Base-by-base conservation (phyloP, 1,140 invertebrate genomes). In the Melipona quadrifasciata region DNA sequence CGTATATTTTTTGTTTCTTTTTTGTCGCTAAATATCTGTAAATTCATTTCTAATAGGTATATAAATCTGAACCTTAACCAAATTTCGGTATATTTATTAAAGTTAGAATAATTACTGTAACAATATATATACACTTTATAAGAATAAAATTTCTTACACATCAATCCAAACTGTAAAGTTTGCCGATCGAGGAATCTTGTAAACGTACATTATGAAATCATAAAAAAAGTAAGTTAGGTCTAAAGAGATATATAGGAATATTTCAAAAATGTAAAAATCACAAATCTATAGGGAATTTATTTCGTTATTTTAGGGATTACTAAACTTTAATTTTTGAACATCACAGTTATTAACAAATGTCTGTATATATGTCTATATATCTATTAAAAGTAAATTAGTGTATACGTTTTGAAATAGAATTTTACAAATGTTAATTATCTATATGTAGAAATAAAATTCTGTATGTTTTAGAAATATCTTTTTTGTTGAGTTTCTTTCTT, bases 241-340 rank as follows among this genome's bases (percentile, higher is more conserved):
- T 24, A 2, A n/a, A 39, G 4, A 51, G 68, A 24, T 34, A 12
- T 67, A 65, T 53, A 31, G 31, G 0, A 27, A 12, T 74, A n/a
- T 55, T 11, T 61, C 53, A 1, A 39, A 53, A 1, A 65, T 11
- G 10, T 57, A 16, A 17, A 31, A 17, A 75, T 57, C n/a, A 24
- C 8, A 21, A 31, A 27, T 27, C 16, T 53, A 64, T 74, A 65
- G 80, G 80, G 80, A 81, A n/a, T 81, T 81, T 73, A 19, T 31
- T 24, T 73, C 21, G 14, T 53, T 17, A 55, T 51, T 73, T 16
- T 16, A 61, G 27, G 19, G n/a, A 31, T 11, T 11, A 11, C 10
- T 70, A n/a, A 27, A 71, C 6, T 19, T 19, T n/a, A 12, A 17
- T 31, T 16, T n/a, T 71, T 10, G 14, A 5, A 27, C 1, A 21